Evolutionary conservation across 2,888 invertebrate species (phyloP).

Genomic region (Tetragnatha montana): DNA sequence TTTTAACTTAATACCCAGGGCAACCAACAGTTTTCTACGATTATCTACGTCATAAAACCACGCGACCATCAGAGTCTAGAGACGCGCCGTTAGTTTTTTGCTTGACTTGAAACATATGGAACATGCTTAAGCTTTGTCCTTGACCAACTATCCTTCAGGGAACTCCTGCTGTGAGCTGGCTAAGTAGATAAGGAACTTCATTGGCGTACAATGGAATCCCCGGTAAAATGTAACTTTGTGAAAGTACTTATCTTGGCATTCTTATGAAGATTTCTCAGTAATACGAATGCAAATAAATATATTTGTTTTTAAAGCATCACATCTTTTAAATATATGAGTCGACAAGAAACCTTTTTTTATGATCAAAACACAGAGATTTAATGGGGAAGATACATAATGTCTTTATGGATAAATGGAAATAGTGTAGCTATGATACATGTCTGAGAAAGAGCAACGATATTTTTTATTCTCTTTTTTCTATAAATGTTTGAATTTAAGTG

Average conservation of each 20-base stretch:
- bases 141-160: neutral
- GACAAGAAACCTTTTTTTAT: no score
- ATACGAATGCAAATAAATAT: neutral
- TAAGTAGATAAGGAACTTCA: neutral
- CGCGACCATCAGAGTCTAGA: neutral
- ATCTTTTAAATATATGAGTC: no score
- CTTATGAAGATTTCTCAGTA: neutral
- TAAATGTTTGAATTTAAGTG: no score
- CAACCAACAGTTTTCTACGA: no score
- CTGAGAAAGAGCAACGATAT: no score
- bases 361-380: no score
- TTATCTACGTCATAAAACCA: neutral
- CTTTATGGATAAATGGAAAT: no score
- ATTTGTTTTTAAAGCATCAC: no score
- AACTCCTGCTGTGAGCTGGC: neutral
- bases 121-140: neutral
- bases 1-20: no score
- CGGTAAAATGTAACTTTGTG: neutral
- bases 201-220: neutral
- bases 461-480: no score
- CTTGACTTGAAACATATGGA: neutral
- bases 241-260: neutral
- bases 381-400: no score
- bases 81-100: neutral
- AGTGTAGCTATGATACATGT: no score